Evolutionary conservation across 2,888 invertebrate species (phyloP), one percentile per base, ranked within the genome.

Genomic region (Nebria brevicollis): DNA sequence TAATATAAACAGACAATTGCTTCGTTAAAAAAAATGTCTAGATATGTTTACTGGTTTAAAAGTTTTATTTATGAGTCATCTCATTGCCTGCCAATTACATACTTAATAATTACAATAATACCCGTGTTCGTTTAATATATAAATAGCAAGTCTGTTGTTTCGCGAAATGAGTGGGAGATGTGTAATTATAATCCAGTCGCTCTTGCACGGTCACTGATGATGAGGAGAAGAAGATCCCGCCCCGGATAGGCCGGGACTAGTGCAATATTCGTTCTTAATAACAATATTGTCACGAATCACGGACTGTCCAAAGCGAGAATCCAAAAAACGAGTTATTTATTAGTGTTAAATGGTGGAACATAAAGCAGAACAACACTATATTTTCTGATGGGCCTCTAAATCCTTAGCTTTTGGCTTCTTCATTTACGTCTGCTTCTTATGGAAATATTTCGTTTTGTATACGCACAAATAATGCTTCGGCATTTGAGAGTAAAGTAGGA

Each of bases 201-300:
- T 26, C 3, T 73, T 42, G 42, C 42, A 34, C 41, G 26, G 73
- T 34, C 15, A 73, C 25, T 70, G 70, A 26, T 70, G 70, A 20
- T 26, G 20, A 3, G 68, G 10, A 41, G 77, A 68, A 76, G 74
- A 43, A 82, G 84, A 84, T 83, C 82, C 76, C 83, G 78, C 83
- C 88, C 88, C 90, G 88, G 86, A 92, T 92, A 92, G 92, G 92
- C 92, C 92, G 92, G 92, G 92, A 92, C 92, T 91, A 92, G 92
- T 92, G 92, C 92, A 92, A 92, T 92, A 92, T 92, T 92, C 86
- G 87, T 82, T 85, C 54, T 8, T 86, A 84, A 85, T 84, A 85
- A 86, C 88, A 89, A 89, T 89, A 89, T 89, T 89, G 89, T 89
- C 89, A 89, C 89, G 88, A 87, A 89, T 89, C 89, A 89, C 89